Percentiles rank a stretch among this genome's conserved stretches.
Evolutionary conservation across 2,113 vertebrate genomes (phyloP).

Genomic region (Heteronetta atricapilla): DNA sequence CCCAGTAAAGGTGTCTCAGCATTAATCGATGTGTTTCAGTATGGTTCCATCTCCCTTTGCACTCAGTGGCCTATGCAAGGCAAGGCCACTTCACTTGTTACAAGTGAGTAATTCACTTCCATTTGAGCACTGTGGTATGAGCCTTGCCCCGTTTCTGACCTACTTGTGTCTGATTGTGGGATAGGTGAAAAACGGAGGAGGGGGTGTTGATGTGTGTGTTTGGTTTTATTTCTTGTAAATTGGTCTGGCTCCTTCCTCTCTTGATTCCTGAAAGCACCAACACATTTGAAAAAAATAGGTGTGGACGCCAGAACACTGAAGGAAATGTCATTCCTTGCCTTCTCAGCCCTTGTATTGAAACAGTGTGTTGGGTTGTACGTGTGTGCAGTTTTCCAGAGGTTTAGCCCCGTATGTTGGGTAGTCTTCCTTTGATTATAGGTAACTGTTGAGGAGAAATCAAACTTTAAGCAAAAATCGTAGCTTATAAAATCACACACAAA

Average conservation of each 20-base stretch:
- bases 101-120: neutral
- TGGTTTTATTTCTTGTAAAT: neutral
- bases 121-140: accelerated
- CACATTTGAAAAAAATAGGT: neutral
- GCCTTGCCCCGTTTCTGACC: neutral
- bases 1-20: neutral
- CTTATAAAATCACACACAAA: accelerated
- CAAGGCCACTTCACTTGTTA: neutral
- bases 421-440: neutral
- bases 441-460: neutral
- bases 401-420: neutral
- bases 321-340: neutral
- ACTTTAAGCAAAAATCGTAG: accelerated
- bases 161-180: neutral
- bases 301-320: neutral
- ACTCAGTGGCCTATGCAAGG: neutral
- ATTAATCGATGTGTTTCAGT: neutral
- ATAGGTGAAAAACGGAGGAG: neutral
- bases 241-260: neutral
- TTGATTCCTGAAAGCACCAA: neutral
- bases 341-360: neutral
- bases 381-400: neutral
- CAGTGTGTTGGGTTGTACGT: accelerated
- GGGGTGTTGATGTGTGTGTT: neutral
- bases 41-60: neutral